phyloP scores from a whole-genome alignment of 2,888 invertebrate species.

The Escarpia spicata region DNA sequence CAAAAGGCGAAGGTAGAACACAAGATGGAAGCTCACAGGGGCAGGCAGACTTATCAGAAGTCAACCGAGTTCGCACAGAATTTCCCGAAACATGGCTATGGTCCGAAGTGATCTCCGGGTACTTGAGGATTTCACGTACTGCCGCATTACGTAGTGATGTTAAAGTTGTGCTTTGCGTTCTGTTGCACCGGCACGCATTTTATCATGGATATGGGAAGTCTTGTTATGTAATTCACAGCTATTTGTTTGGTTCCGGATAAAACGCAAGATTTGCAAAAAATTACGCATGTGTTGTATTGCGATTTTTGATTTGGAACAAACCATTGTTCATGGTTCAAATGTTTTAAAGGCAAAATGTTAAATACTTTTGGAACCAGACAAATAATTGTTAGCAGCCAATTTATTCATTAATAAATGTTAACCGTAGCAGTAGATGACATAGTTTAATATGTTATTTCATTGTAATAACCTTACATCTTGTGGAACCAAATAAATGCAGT shows the following conservation, averaged over 20 bases:
- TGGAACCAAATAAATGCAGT: no score
- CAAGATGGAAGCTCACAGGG: no score
- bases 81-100: neutral
- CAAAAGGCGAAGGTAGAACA: no score
- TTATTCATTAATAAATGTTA: no score
- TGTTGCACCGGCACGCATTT: neutral
- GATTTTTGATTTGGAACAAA: no score
- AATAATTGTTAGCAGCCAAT: neutral
- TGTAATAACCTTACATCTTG: no score
- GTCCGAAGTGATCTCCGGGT: neutral
- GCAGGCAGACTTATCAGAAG: neutral
- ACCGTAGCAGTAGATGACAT: no score
- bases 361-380: neutral
- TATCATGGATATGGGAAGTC: neutral
- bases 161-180: neutral
- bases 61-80: neutral
- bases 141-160: neutral
- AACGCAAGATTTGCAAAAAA: no score
- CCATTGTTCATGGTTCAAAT: no score
- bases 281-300: no score
- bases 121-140: neutral
- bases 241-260: neutral
- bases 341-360: neutral
- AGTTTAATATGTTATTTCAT: no score
- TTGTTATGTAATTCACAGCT: neutral